A percentile compares a stretch with the other conserved stretches of the same genome.
Evolutionary conservation across 92 coral and sea anemone species (phyloP).

Genomic region (Plumapathes pennacea): DNA sequence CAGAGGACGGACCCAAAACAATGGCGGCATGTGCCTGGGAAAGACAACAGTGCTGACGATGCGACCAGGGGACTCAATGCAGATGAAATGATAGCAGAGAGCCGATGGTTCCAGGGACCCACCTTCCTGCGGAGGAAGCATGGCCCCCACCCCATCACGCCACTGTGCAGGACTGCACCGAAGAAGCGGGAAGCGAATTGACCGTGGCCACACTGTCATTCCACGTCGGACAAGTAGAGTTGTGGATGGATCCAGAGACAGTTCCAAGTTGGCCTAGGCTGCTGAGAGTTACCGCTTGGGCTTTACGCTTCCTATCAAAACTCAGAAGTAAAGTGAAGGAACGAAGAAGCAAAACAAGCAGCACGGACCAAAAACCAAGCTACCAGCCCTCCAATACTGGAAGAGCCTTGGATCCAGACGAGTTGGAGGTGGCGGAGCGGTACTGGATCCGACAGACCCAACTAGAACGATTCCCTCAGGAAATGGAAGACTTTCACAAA

Average conservation of each 20-base stretch:
- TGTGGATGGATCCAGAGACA: background rate
- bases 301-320: background rate
- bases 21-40: conserved; percentile 28
- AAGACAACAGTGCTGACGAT: conserved; percentile 18
- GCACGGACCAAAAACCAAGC: background rate
- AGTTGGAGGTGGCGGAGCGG: conserved; percentile 31
- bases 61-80: conserved; percentile 14
- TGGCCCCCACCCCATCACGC: background rate
- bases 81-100: background rate
- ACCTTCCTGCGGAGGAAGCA: conserved; percentile 10
- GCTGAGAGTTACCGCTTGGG: background rate
- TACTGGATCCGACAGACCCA: conserved; percentile 32
- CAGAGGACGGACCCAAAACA: conserved; percentile 10
- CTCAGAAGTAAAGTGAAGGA: background rate
- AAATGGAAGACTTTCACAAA: conserved; percentile 18
- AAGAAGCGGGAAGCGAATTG: conserved; percentile 1
- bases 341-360: no score
- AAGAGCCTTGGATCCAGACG: conserved; percentile 30
- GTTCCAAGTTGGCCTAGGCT: background rate
- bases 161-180: background rate
- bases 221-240: background rate
- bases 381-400: background rate
- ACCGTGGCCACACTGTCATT: background rate
- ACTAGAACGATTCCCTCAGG: conserved; percentile 26
- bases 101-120: conserved; percentile 10